Percentiles rank a stretch among this genome's conserved stretches.
Evolutionary conservation across 1,140 invertebrate species (phyloP).

Genomic region (Bombus sibiricus): DNA sequence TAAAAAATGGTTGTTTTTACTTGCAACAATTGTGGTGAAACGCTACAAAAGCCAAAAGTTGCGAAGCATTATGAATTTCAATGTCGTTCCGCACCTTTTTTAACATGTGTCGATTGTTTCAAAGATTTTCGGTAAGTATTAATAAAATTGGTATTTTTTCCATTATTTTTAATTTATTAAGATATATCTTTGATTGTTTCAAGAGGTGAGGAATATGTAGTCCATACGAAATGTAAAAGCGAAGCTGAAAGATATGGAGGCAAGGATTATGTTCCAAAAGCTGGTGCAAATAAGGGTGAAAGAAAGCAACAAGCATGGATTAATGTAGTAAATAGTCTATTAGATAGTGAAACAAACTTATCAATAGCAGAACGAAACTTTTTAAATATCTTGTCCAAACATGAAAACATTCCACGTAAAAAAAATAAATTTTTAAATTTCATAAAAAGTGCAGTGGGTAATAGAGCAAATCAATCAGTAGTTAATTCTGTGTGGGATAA

Average conservation of each 20-base stretch:
- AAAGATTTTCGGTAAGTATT: conserved; percentile 91
- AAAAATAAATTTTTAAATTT: conserved; percentile 94
- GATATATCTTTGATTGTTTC: conserved; percentile 74
- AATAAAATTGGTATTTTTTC: background rate
- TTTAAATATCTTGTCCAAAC: conserved; percentile 88
- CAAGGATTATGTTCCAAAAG: conserved; percentile 90
- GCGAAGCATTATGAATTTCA: conserved; percentile 93
- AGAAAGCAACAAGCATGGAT: conserved; percentile 95
- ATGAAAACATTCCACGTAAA: conserved; percentile 96
- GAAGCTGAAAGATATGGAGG: conserved; percentile 96
- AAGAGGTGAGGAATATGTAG: conserved; percentile 90
- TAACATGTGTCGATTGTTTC: conserved; percentile 95
- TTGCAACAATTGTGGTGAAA: conserved; percentile 94
- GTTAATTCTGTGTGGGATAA: conserved; percentile 87
- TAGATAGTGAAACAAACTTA: conserved; percentile 85
- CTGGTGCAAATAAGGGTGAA: conserved; percentile 92
- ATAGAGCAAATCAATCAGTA: conserved; percentile 83
- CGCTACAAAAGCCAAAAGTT: conserved; percentile 94
- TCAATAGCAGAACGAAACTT: conserved; percentile 85
- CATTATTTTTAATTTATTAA: background rate
- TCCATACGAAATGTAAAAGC: conserved; percentile 95
- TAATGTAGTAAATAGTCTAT: conserved; percentile 89
- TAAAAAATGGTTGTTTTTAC: conserved; percentile 94
- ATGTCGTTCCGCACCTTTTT: conserved; percentile 85
- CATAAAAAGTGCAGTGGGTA: conserved; percentile 84